Conservation (phyloP, 2,113 vertebrate species). For the Nothobranchius furzeri region DNA sequence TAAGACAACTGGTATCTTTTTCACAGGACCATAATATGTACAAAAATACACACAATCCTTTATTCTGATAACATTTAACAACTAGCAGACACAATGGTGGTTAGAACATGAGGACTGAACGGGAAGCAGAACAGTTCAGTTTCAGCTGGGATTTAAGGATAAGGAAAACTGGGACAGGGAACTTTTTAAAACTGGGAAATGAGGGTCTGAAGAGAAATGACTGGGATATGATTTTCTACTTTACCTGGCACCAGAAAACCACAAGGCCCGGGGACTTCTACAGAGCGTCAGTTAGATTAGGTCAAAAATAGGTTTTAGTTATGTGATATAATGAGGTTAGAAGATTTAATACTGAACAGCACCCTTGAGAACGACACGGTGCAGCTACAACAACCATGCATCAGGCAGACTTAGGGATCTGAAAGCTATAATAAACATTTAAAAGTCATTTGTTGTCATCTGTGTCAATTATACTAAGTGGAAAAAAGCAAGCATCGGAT, state of each 20-base stretch:
- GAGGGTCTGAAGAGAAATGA: constrained; percentile 63
- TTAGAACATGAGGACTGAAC: constrained; percentile 51
- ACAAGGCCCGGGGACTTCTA: constrained; percentile 93
- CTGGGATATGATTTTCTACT: constrained; percentile 69
- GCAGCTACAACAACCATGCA: constrained; percentile 20
- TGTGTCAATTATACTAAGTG: not conserved
- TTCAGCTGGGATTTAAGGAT: constrained; percentile 29
- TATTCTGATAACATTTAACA: constrained; percentile 13
- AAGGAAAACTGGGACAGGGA: constrained; percentile 46
- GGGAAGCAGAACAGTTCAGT: constrained; percentile 32
- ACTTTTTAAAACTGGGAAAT: constrained; percentile 25
- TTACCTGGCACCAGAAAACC: constrained; percentile 94
- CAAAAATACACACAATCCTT: constrained; percentile 6
- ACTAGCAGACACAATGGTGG: constrained; percentile 7
- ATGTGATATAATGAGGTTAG: constrained; percentile 37
- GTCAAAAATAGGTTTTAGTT: constrained; percentile 77
- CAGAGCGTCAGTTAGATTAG: constrained; percentile 75
- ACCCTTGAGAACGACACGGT: constrained; percentile 6
- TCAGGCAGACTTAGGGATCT: not conserved
- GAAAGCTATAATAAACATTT: not conserved
- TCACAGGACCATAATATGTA: constrained; percentile 43
- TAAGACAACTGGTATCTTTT: constrained; percentile 17
- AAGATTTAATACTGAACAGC: constrained; percentile 36
- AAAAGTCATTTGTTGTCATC: not conserved
- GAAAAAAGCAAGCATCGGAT: not conserved